These are phyloP conservation scores for Dynastes grantii DNA, from an alignment of 2,888 invertebrate species.

Conservation along the genomic window DNA sequence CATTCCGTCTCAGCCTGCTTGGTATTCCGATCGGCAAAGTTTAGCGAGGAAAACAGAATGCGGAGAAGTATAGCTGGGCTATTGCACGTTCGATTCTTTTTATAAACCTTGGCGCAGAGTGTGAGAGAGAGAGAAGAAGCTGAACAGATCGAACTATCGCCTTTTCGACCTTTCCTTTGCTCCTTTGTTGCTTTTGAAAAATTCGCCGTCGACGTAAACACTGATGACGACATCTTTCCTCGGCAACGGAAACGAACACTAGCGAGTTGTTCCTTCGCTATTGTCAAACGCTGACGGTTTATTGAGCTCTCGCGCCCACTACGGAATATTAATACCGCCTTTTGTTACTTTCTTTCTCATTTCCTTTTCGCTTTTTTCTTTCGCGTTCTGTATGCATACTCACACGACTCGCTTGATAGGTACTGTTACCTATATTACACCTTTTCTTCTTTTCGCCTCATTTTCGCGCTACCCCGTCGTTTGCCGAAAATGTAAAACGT, in stretches of 20 bases:
- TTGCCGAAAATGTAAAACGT: constrained; percentile 2
- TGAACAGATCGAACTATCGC: constrained; percentile 8
- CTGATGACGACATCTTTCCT: constrained; percentile 21
- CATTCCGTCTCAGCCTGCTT: not conserved
- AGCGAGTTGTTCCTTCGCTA: constrained; percentile 4
- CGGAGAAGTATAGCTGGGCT: constrained; percentile 1
- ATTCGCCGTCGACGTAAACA: constrained; percentile 50
- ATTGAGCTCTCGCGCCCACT: constrained; percentile 31
- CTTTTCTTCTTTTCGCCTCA: not conserved
- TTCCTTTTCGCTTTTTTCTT: constrained; percentile 19
- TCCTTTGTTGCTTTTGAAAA: constrained; percentile 53
- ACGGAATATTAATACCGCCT: constrained; percentile 39
- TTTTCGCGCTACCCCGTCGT: not conserved
- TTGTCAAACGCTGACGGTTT: constrained; percentile 41
- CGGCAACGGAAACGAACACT: constrained; percentile 30
- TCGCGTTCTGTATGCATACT: not conserved
- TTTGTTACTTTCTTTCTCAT: constrained; percentile 43
- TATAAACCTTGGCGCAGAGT: not conserved
- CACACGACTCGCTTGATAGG: not conserved
- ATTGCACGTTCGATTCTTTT: constrained; percentile 4
- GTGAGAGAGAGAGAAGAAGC: not conserved
- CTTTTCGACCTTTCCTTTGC: constrained; percentile 1
- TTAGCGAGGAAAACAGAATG: constrained; percentile 30
- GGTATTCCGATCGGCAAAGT: constrained; percentile 12
- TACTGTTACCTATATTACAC: not conserved